Evolutionary conservation across 2,797 vertebrate species (phyloP).

Genomic region (Tenualosa ilisha): DNA sequence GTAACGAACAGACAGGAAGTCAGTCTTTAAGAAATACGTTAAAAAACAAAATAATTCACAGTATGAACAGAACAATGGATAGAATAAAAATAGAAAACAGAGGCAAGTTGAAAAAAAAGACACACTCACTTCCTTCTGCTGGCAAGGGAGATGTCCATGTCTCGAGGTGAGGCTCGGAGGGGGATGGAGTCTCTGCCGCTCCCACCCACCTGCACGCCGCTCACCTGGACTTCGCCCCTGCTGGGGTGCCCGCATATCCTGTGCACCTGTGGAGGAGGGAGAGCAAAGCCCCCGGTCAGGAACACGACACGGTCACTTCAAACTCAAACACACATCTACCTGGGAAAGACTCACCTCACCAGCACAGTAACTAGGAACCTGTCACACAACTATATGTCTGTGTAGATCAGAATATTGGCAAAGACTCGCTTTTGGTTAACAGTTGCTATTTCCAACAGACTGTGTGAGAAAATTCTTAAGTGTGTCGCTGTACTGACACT

Average conservation of each 20-base stretch:
- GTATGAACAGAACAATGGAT: neutral
- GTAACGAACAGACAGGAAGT: neutral
- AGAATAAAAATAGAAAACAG: neutral
- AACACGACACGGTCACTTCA: neutral
- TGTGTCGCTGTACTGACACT: neutral
- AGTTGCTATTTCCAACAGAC: too few species aligned
- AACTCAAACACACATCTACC: conserved; percentile 38
- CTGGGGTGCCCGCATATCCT: conserved; percentile 77
- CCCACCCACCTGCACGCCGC: conserved; percentile 65
- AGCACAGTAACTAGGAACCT: neutral
- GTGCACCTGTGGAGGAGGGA: conserved; percentile 70
- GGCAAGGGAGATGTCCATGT: conserved; percentile 70
- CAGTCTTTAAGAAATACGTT: neutral
- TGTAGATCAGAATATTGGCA: too few species aligned
- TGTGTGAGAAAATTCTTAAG: neutral
- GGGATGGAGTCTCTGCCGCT: conserved; percentile 68
- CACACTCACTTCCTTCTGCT: conserved; percentile 80
- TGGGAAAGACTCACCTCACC: neutral
- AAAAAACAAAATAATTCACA: neutral
- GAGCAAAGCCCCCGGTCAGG: neutral
- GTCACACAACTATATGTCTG: too few species aligned
- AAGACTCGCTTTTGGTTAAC: too few species aligned
- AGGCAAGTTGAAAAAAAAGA: neutral
- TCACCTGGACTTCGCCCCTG: conserved; percentile 65
- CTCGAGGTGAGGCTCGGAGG: conserved; percentile 66